Evolutionary conservation across 2,113 vertebrate genomes (phyloP).

Genomic region (Leptosomus discolor): DNA sequence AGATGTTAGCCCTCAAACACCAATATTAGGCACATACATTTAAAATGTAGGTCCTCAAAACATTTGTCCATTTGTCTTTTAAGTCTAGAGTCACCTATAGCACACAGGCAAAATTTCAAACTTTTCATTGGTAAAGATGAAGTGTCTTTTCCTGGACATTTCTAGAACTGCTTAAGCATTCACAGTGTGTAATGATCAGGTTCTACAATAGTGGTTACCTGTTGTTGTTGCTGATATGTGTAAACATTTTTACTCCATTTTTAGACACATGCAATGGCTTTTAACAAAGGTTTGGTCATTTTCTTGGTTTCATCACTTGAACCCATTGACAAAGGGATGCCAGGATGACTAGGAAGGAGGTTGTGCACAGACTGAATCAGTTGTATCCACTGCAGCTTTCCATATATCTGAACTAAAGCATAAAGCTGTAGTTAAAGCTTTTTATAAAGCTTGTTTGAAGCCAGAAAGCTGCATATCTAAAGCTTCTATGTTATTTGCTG

Average conservation of each 20-base stretch:
- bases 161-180: not conserved
- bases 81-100: not conserved
- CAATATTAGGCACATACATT: not conserved
- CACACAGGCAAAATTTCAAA: not conserved
- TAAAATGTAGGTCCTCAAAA: not conserved
- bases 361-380: not conserved
- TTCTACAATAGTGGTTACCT: not conserved
- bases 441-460: not conserved
- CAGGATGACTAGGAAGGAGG: not conserved
- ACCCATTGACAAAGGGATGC: not conserved
- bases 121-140: not conserved
- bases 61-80: not conserved
- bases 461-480: not conserved
- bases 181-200: not conserved
- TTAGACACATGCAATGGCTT: not conserved
- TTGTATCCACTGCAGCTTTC: not conserved
- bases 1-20: not conserved
- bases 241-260: not conserved
- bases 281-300: not conserved
- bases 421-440: not conserved
- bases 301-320: not conserved
- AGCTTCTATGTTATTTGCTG: not conserved
- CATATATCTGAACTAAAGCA: not conserved
- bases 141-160: not conserved
- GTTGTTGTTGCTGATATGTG: not conserved